Percentiles rank a stretch among this genome's conserved stretches.
phyloP scores from a whole-genome alignment of 2,888 invertebrate genomes.

The Dolichomitus sp. region DNA sequence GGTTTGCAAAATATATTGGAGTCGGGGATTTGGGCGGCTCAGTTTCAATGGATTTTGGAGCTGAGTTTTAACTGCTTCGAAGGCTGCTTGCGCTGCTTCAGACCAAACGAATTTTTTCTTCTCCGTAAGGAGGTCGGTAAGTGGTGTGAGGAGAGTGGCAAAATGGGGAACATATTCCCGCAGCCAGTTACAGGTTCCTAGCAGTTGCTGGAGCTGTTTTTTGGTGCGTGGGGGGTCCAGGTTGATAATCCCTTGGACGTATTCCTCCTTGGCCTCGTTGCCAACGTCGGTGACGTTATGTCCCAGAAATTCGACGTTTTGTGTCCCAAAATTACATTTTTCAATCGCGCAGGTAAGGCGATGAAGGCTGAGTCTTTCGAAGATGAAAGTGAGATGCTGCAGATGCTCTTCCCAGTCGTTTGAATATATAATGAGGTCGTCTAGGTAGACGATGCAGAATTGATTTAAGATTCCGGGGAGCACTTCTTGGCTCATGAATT shows the following conservation, averaged over 20 bases:
- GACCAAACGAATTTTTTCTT: slow-evolving; percentile 15
- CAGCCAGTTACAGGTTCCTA: neutral
- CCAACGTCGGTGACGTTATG: slow-evolving; percentile 17
- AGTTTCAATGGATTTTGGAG: slow-evolving; percentile 16
- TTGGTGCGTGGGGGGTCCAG: neutral
- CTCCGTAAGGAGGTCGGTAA: no score
- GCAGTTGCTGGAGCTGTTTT: neutral
- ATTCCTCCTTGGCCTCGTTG: neutral
- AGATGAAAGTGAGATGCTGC: slow-evolving; percentile 42
- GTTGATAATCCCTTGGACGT: neutral
- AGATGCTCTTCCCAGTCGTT: slow-evolving; percentile 63
- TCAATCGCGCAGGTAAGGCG: slow-evolving; percentile 13
- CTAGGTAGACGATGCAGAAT: slow-evolving; percentile 74
- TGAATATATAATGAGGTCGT: slow-evolving; percentile 75
- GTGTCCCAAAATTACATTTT: slow-evolving; percentile 58
- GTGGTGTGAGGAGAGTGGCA: no score
- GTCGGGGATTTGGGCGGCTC: slow-evolving; percentile 18
- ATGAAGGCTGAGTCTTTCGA: slow-evolving; percentile 51
- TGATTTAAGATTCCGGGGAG: neutral
- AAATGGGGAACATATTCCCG: neutral
- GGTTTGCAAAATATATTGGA: slow-evolving; percentile 34
- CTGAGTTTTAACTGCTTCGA: neutral
- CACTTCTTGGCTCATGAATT: slow-evolving; percentile 68
- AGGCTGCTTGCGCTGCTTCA: slow-evolving; percentile 11
- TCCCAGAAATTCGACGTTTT: slow-evolving; percentile 49